Base-by-base conservation (phyloP, 2,888 invertebrate genomes). In the Oscheius sp. region DNA sequence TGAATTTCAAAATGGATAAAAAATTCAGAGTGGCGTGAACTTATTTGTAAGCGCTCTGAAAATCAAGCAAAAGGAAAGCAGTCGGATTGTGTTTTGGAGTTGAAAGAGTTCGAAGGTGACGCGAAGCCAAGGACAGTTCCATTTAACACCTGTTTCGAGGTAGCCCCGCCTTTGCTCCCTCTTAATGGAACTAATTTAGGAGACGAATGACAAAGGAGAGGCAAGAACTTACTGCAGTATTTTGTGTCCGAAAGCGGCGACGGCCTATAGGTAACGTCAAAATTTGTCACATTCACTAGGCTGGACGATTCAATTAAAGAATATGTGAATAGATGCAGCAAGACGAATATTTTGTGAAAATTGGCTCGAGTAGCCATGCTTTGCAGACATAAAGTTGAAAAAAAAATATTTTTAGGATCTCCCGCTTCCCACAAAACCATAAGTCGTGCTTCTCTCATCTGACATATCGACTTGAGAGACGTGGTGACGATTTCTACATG, bases 21-120 rank as follows among this genome's bases (percentile, higher is more conserved):
- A 24, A 14, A 41, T 77, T 74, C 66, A 82, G 82, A 82, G 74
- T 82, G 82, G 82, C 69, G 82, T n/a, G 82, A 82, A 24, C 69
- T 82, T 17, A 73, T 74, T 26, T 82, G 82, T 56, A 71, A 72
- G 51, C 12, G 44, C 14, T 22, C 71, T 63, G 67, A 80, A 67
- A 70, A 75, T 69, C 73, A 68, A 17, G 50, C 49, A 9, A 32
- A 47, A 17, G 68, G 77, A 68, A 66, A 74, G 51, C 62, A 73
- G 12, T 78, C 82, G 2, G 70, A 78, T 2, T 82, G 82, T 61
- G 74, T 71, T 8, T 70, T 82, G 47, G 72, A 72, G 17, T 69
- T 82, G 14, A 75, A 77, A 20, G 82, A 82, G 49, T 66, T 72
- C 30, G 82, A 83, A 51, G 70, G 67, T 36, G 82, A 82, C 62